phyloP scores from a whole-genome alignment of 2,113 vertebrate genomes.

The Brienomyrus longianalis region DNA sequence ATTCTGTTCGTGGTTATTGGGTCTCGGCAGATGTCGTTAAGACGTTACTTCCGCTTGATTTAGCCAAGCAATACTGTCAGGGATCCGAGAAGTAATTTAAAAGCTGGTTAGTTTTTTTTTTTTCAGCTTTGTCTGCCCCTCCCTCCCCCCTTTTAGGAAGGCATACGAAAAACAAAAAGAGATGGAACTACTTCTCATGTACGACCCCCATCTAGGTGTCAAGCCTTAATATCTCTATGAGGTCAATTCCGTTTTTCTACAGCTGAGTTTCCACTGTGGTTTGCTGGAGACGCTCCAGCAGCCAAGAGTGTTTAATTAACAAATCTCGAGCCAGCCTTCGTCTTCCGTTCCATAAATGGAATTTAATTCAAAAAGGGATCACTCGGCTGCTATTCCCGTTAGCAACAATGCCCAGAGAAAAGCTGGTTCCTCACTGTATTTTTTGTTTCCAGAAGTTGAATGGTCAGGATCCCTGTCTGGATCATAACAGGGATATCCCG shows the following conservation, averaged over 20 bases:
- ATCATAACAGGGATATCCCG: not conserved
- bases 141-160: not conserved
- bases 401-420: not conserved
- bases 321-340: not conserved
- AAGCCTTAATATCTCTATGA: not conserved
- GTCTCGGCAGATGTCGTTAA: not conserved
- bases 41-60: not conserved
- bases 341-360: not conserved
- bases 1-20: not conserved
- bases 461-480: not conserved
- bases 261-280: not conserved
- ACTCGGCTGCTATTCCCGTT: not conserved
- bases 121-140: not conserved
- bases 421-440: not conserved
- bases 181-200: not conserved
- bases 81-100: not conserved
- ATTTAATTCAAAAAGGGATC: not conserved
- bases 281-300: not conserved
- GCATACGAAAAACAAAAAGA: not conserved
- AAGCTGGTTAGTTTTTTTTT: not conserved
- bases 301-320: not conserved
- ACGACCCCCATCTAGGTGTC: not conserved
- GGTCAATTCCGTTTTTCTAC: not conserved
- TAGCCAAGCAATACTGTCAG: not conserved
- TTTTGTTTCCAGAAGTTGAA: not conserved